Conservation (phyloP, 2,797 vertebrate genomes). For the Lepus townsendii region DNA sequence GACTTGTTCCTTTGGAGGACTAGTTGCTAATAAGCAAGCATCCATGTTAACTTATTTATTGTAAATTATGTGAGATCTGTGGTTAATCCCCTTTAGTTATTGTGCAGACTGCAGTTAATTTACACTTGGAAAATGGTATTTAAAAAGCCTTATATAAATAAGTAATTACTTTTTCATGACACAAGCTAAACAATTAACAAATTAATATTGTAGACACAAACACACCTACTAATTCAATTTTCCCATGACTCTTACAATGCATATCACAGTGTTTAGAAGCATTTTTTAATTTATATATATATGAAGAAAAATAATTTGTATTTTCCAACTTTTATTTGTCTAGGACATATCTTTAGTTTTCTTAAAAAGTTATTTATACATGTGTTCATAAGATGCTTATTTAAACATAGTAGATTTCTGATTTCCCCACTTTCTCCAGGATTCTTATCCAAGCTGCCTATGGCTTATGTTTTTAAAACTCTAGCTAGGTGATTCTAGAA, state of each 20-base stretch:
- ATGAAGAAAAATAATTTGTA: not conserved
- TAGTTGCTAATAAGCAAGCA: slow-evolving; percentile 59
- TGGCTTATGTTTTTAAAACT: slow-evolving; percentile 10
- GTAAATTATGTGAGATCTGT: slow-evolving; percentile 63
- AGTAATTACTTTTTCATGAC: not conserved
- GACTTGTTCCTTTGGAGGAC: slow-evolving; percentile 9
- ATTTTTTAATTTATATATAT: not conserved
- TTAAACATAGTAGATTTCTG: not conserved
- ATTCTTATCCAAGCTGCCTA: not conserved
- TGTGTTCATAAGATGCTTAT: not conserved
- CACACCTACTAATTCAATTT: not conserved
- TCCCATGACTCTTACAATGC: not conserved
- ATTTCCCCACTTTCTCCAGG: not conserved
- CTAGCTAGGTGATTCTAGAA: not conserved
- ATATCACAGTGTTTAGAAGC: not conserved
- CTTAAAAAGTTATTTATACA: not conserved
- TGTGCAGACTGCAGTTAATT: slow-evolving; percentile 48
- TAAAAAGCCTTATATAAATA: slow-evolving; percentile 55
- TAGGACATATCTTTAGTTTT: not conserved
- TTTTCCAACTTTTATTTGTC: not conserved
- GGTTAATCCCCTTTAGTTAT: slow-evolving; percentile 55
- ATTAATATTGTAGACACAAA: not conserved
- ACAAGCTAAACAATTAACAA: slow-evolving; percentile 37
- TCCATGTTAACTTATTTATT: slow-evolving; percentile 59
- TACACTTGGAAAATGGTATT: slow-evolving; percentile 54